phyloP scores from a whole-genome alignment of 2,113 vertebrate genomes.

The Lasiurus borealis region DNA sequence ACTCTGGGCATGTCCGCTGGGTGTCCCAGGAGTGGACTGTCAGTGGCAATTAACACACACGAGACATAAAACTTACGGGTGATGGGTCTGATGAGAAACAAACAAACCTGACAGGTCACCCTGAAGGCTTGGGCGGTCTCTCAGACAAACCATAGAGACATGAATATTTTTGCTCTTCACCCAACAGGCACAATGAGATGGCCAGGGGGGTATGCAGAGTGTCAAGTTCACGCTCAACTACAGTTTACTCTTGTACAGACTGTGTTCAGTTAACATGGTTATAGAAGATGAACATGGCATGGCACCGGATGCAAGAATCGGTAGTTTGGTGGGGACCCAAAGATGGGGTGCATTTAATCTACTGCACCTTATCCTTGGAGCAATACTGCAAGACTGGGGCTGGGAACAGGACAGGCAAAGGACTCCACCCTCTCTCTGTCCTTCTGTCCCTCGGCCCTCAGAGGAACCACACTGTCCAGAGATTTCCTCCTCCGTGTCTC shows the following conservation, averaged over 20 bases:
- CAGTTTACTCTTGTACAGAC: neutral
- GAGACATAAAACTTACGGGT: conserved; percentile 5
- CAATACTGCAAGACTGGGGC: too few relatives aligned
- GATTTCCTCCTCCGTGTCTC: neutral
- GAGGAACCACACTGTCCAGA: neutral
- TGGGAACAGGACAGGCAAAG: accelerated
- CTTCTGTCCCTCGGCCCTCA: neutral
- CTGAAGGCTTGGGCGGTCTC: conserved; percentile 7
- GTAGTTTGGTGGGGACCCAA: neutral
- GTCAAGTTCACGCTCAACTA: neutral
- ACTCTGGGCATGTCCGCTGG: neutral
- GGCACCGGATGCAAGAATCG: neutral
- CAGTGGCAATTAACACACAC: conserved; percentile 36
- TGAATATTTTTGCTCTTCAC: neutral
- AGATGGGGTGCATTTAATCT: neutral
- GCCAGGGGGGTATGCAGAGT: neutral
- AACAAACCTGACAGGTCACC: conserved; percentile 58
- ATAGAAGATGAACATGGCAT: neutral
- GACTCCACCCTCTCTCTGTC: accelerated
- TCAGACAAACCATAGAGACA: neutral
- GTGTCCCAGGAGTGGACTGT: conserved; percentile 8
- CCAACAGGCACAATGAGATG: neutral
- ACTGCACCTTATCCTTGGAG: too few relatives aligned
- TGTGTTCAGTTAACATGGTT: neutral
- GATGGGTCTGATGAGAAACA: conserved; percentile 54